A percentile compares a stretch with the other conserved stretches of the same genome.
Conservation (phyloP, 2,113 vertebrate species). For the Dromiciops gliroides region DNA sequence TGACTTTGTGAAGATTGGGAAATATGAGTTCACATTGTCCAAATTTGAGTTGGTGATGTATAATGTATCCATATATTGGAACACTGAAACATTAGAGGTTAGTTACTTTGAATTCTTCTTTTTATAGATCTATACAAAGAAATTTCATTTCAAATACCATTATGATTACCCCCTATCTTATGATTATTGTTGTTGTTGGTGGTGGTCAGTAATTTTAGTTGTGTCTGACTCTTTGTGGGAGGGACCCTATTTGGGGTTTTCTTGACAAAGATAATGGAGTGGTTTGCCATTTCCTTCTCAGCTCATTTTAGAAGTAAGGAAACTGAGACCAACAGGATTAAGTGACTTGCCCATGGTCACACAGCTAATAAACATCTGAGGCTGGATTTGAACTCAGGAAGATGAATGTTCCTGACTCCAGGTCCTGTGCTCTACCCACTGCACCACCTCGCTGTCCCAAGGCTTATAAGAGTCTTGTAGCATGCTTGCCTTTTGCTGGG, state of each 20-base stretch:
- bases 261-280: neutral
- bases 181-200: neutral
- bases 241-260: neutral
- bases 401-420: neutral
- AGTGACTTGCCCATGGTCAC: no score
- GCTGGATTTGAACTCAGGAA: no score
- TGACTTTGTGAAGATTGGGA: slow-evolving; percentile 83
- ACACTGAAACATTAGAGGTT: slow-evolving; percentile 82
- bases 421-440: neutral
- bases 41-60: slow-evolving; percentile 75
- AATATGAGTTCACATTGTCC: slow-evolving; percentile 77
- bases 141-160: neutral
- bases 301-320: neutral
- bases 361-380: neutral
- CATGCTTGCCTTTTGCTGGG: neutral
- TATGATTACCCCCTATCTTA: neutral
- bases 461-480: no score
- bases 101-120: slow-evolving; percentile 56
- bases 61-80: slow-evolving; percentile 87
- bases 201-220: neutral
- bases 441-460: neutral
- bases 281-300: neutral
- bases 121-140: neutral
- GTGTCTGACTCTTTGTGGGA: neutral
- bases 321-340: neutral